phyloP scores from a whole-genome alignment of 2,113 vertebrate species.

The Gopherus evgoodei region DNA sequence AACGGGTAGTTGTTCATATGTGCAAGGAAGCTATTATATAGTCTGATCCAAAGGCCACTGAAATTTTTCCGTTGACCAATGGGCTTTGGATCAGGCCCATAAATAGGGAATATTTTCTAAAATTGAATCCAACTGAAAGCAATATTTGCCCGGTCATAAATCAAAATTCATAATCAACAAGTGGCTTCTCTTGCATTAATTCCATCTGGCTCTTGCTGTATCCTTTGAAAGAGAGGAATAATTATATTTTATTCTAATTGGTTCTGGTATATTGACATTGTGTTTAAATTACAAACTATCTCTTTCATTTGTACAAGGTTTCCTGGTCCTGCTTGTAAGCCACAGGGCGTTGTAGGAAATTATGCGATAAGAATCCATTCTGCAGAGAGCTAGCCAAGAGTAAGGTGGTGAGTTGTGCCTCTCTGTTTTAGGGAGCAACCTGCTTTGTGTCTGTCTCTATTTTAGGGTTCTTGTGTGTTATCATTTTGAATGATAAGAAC shows the following conservation, averaged over 20 bases:
- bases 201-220: neutral
- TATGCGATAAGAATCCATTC: neutral
- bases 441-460: neutral
- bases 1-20: neutral
- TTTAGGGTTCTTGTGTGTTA: neutral
- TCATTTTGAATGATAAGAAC: neutral
- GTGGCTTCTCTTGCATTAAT: neutral
- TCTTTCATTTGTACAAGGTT: neutral
- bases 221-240: conserved; percentile 6
- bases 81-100: neutral
- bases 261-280: neutral
- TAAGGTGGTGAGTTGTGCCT: neutral
- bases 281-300: neutral
- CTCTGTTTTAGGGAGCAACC: neutral
- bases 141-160: neutral
- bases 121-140: neutral
- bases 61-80: neutral
- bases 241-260: conserved; percentile 49
- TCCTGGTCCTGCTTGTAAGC: neutral
- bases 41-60: neutral
- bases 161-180: neutral
- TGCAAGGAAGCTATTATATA: neutral
- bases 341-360: neutral
- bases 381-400: neutral
- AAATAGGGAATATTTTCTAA: neutral